These are phyloP conservation scores for Noturus placidus DNA, from an alignment of 2,113 vertebrate genomes.

Conservation along the genomic window DNA sequence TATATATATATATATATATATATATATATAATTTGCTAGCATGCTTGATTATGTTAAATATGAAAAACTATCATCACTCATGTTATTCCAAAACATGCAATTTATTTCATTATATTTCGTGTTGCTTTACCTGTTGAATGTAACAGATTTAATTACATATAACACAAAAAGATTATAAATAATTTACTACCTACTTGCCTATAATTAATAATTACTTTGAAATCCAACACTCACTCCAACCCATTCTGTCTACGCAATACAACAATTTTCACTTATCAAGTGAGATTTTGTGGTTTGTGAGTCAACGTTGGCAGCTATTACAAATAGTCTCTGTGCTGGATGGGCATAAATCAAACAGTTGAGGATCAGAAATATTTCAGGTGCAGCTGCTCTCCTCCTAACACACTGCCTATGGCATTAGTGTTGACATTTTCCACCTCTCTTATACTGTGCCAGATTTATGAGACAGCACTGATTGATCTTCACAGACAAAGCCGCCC, in stretches of 20 bases:
- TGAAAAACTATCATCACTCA: background rate
- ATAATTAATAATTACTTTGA: background rate
- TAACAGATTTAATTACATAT: constrained; percentile 5
- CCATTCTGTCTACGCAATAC: background rate
- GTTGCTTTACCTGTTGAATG: background rate
- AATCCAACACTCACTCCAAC: no score
- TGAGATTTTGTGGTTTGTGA: constrained; percentile 29
- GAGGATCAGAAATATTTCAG: constrained; percentile 44
- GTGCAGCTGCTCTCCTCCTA: constrained; percentile 45
- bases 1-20: no score
- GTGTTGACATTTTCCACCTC: constrained; percentile 42
- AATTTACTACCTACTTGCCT: background rate
- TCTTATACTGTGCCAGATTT: constrained; percentile 51
- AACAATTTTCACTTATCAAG: constrained; percentile 27
- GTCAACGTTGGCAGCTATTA: constrained; percentile 46
- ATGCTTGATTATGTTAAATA: background rate
- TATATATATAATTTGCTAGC: background rate
- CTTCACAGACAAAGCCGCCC: constrained; percentile 48
- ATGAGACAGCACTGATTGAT: constrained; percentile 51
- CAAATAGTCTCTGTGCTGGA: constrained; percentile 52
- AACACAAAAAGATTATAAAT: background rate
- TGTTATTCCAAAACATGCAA: background rate
- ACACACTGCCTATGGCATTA: constrained; percentile 42
- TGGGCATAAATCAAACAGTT: constrained; percentile 58
- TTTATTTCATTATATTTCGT: background rate